Conservation (phyloP, 2,113 vertebrate genomes). For the Gila orcuttii region DNA sequence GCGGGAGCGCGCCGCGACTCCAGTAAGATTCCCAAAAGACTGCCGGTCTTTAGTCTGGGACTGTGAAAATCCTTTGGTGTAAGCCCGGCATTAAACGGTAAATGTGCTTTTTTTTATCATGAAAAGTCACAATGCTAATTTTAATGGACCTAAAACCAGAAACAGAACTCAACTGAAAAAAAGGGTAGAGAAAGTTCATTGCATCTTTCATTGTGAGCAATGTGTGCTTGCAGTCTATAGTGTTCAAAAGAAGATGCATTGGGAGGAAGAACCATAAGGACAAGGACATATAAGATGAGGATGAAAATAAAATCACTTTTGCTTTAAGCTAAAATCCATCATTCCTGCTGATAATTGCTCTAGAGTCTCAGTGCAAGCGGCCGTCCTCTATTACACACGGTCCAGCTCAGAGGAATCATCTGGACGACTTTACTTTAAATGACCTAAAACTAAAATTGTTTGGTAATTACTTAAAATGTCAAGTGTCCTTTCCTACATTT, state of each 20-base stretch:
- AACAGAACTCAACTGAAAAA: not conserved
- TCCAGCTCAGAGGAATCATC: slow-evolving; percentile 37
- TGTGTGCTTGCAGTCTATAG: not conserved
- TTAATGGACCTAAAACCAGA: too few relatives aligned
- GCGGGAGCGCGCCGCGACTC: too few relatives aligned
- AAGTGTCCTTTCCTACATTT: not conserved
- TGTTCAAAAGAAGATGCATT: not conserved
- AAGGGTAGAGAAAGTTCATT: not conserved
- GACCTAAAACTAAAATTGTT: slow-evolving; percentile 42
- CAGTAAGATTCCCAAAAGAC: too few relatives aligned
- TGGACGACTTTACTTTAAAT: slow-evolving; percentile 37
- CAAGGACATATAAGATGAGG: slow-evolving; percentile 31
- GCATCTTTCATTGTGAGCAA: not conserved
- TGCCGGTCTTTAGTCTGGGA: too few relatives aligned
- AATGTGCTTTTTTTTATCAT: not conserved
- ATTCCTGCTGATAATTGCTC: slow-evolving; percentile 54
- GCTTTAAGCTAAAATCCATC: slow-evolving; percentile 60
- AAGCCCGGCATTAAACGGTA: not conserved
- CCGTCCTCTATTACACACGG: slow-evolving; percentile 34
- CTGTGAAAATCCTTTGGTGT: too few relatives aligned
- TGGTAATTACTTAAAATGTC: slow-evolving; percentile 49
- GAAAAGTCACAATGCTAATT: not conserved
- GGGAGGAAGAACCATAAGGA: not conserved
- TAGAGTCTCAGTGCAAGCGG: slow-evolving; percentile 48
- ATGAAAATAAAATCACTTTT: slow-evolving; percentile 55